Evolutionary conservation across 2,888 invertebrate species (phyloP), one percentile per base, ranked within the genome.

Genomic region (Mimumesa dahlbomi): DNA sequence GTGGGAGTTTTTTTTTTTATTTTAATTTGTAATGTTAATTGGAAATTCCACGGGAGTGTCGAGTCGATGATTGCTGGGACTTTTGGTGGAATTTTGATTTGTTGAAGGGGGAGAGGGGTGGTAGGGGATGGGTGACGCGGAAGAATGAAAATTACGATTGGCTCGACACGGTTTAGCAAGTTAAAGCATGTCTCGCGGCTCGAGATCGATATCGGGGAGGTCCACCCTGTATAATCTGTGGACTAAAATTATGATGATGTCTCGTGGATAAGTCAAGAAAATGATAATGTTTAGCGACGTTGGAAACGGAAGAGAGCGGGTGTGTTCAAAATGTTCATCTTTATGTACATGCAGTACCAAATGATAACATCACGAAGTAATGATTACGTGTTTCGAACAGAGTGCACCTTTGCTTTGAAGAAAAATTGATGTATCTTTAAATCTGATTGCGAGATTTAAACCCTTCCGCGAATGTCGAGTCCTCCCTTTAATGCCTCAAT

Each of bases 171-270:
- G 29, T 70, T 70, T 50, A 50, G 62, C 70, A 57, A 70, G 46
- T 69, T 69, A 52, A 70, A 70, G 46, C 61, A 59, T 68, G 77
- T 72, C 79, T 72, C 40, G 50, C 57, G 76, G 68, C 76, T 36
- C 13, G 56, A 76, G 79, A 78, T 76, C 40, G 49, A 25, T 48
- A 79, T 78, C 73, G 43, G 52, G 18, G 9, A 40, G n/a, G 45
- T 57, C 49, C 50, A 58, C 54, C 52, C 59, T 54, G 63, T 63
- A 63, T 78, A 78, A 78, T 78, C 67, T 63, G 34, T 7, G 62
- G 56, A 45, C 52, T 64, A 45, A 70, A 70, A 76, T 78, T 76
- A 78, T 38, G 67, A 70, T 18, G 70, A 71, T 68, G 69, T 56
- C 63, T 73, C 18, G 56, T 40, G 42, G 71, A 70, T 70, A 70